Evolutionary conservation across 2,888 invertebrate genomes (phyloP), one percentile per base, ranked within the genome.

Genomic region (Adelphocoris suturalis): DNA sequence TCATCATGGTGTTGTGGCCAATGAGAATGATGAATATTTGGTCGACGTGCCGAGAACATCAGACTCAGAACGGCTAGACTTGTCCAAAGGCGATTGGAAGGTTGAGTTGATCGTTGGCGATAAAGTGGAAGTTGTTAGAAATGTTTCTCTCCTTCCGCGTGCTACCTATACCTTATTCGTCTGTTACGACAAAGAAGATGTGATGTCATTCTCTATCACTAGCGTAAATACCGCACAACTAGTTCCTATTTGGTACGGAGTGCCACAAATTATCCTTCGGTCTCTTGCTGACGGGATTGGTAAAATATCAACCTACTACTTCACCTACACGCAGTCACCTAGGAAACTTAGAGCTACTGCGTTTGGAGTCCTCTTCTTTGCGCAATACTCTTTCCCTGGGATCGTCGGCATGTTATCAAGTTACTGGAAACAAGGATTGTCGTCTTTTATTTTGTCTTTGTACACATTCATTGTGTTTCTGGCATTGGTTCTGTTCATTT

Each of bases 231-330:
- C 47, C 0, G 55, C 78, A 13, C 76, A 80, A 52, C 13, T 27
- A 16, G 80, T 52, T 4, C 19, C 52, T 0, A 52, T 88, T 52
- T 80, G 76, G 78, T 52, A 61, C 28, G 80, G 55, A 0, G 16
- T 88, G 0, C 88, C 88, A 0, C 88, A 88, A 28, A 88, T 88
- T 11, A 11, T 88, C 2, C 88, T 88, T n/a, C 88, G 88, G 13
- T 88, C 78, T 28, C 52, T 88, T 4, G 88, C 88, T 0, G 88
- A 88, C 57, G 88, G 88, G 12, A 88, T 88, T 28, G 88, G 88
- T 23, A 88, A 88, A 88, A 88, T 88, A 61, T 88, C 88, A 3
- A 88, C 88, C 12, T 88, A 88, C 55, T 88, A 61, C 23, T 88
- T 88, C 78, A 88, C 88, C 0, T 88, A 88, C 88, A 88, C 88